Conservation (phyloP, 2,888 invertebrate species). For the Caenorhabditis drosophilae region DNA sequence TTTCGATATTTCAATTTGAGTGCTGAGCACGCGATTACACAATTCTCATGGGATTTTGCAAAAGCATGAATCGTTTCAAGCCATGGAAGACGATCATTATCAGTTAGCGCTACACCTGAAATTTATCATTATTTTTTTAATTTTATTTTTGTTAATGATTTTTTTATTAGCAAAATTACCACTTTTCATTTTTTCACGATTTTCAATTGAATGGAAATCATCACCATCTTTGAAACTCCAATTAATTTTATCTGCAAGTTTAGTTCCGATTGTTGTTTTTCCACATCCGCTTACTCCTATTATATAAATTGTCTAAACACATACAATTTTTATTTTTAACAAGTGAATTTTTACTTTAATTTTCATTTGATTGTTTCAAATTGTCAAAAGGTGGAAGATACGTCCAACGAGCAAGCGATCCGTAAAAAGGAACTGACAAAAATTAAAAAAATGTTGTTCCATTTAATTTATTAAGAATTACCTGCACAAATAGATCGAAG, state of each 20-base stretch:
- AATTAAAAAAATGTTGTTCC: neutral
- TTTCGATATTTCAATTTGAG: constrained; percentile 27
- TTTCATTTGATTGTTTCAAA: constrained; percentile 14
- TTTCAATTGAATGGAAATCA: constrained; percentile 18
- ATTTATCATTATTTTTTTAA: neutral
- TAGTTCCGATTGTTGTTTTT: constrained; percentile 29
- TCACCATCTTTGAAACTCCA: constrained; percentile 31
- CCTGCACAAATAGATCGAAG: constrained; percentile 37
- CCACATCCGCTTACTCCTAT: constrained; percentile 45
- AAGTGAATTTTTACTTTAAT: constrained; percentile 12
- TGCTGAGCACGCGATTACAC: constrained; percentile 28
- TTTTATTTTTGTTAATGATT: no score
- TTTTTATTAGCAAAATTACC: neutral
- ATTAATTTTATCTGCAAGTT: constrained; percentile 6
- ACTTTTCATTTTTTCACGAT: constrained; percentile 21
- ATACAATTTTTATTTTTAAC: neutral
- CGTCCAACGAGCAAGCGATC: constrained; percentile 27
- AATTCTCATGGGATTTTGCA: constrained; percentile 4
- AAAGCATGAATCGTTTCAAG: constrained; percentile 15
- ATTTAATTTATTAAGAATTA: neutral
- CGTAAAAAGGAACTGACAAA: constrained; percentile 30
- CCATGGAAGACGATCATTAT: constrained; percentile 30
- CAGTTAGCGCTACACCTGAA: constrained; percentile 16
- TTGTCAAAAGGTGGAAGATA: constrained; percentile 33
- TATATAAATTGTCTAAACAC: constrained; percentile 20